Percentiles rank a stretch among this genome's conserved stretches.
These are phyloP conservation scores for Simalia tracyae DNA, from an alignment of 2,797 vertebrate species.

Conservation along the genomic window DNA sequence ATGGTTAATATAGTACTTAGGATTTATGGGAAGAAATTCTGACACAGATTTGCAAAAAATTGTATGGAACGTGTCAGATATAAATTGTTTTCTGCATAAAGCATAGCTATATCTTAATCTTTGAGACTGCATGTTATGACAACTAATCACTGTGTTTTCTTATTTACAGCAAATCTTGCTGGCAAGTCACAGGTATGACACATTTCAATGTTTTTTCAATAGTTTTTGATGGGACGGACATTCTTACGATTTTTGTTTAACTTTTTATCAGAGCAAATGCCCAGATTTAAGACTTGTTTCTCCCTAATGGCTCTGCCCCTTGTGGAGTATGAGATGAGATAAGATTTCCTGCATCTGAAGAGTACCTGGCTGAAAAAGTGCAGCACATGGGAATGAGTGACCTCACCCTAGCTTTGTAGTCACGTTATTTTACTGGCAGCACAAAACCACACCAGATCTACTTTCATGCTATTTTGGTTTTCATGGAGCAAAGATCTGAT, in stretches of 20 bases:
- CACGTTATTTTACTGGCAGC: neutral
- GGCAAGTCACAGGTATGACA: conserved; percentile 76
- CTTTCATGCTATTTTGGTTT: neutral
- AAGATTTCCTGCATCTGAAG: neutral
- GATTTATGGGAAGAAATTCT: neutral
- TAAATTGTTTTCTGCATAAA: neutral
- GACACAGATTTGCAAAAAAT: neutral
- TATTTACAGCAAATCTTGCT: conserved; percentile 76
- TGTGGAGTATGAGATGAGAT: neutral
- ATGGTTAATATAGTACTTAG: neutral
- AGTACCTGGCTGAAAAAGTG: neutral
- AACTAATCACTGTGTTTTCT: conserved; percentile 51
- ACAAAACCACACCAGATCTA: neutral
- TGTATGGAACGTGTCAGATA: neutral
- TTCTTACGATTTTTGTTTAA: neutral
- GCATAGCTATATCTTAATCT: neutral
- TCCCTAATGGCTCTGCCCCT: neutral
- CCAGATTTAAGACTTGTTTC: neutral
- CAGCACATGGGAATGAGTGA: neutral
- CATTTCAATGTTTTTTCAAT: neutral
- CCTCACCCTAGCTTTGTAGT: neutral
- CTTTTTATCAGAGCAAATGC: neutral
- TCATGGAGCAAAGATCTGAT: neutral
- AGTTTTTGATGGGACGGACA: too few relatives aligned
- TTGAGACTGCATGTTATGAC: conserved; percentile 11